A percentile compares a stretch with the other conserved stretches of the same genome.
Evolutionary conservation across 1,140 invertebrate species (phyloP).

Genomic region (Tachypleus tridentatus): DNA sequence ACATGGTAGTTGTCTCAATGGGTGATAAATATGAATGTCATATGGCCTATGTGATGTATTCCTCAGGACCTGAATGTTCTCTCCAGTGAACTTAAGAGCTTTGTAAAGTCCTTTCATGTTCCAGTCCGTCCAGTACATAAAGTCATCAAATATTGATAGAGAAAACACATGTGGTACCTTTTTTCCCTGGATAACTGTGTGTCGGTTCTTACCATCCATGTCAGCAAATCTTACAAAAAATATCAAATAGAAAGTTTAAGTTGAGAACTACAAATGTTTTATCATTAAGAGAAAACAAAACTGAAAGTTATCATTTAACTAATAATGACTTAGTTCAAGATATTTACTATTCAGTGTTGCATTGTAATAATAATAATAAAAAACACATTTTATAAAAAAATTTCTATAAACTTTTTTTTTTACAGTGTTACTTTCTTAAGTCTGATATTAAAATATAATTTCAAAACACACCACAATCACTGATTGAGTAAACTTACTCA

Average conservation of each 20-base stretch:
- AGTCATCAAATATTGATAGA: conserved; percentile 83
- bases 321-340: too few relatives aligned
- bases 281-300: too few relatives aligned
- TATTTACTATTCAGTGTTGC: too few relatives aligned
- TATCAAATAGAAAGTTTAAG: too few relatives aligned
- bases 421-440: too few relatives aligned
- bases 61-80: conserved; percentile 42
- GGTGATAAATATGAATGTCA: conserved; percentile 82
- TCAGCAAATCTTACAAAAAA: conserved; percentile 45
- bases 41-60: conserved; percentile 92
- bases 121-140: conserved; percentile 97
- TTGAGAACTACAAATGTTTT: too few relatives aligned
- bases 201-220: conserved; percentile 72
- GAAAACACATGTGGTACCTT: conserved; percentile 88
- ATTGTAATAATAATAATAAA: too few relatives aligned
- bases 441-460: not conserved
- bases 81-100: conserved; percentile 39
- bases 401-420: conserved; percentile 1
- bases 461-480: not conserved
- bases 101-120: conserved; percentile 69
- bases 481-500: conserved; percentile 46
- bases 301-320: too few relatives aligned
- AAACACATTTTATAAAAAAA: not conserved
- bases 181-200: conserved; percentile 62
- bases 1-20: conserved; percentile 61